Evolutionary conservation across 2,797 vertebrate genomes (phyloP).

Genomic region (Linurgus olivaceus): DNA sequence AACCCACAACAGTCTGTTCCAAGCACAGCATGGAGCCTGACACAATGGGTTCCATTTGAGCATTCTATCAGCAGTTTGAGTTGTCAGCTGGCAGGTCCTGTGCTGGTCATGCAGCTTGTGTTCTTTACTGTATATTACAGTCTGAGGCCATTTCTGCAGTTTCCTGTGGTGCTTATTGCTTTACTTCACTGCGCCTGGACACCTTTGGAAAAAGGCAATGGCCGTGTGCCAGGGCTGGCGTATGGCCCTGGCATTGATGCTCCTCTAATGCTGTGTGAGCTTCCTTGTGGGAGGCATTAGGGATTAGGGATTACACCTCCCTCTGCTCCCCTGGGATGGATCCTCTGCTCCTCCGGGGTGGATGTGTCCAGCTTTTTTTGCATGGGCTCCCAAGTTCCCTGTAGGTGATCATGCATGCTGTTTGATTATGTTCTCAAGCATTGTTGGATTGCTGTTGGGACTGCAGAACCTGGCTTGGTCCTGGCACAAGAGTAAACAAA

Average conservation of each 20-base stretch:
- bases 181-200: not conserved
- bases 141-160: not conserved
- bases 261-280: not conserved
- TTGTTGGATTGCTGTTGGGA: rapidly evolving
- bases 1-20: not conserved
- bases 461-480: not conserved
- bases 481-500: not conserved
- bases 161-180: not conserved
- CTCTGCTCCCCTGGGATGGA: not conserved
- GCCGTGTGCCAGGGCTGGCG: rapidly evolving
- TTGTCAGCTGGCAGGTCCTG: not conserved
- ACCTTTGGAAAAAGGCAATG: not conserved
- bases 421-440: not conserved
- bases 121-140: not conserved
- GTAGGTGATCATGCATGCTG: rapidly evolving
- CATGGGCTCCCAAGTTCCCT: not conserved
- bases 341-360: not conserved
- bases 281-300: not conserved
- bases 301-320: not conserved
- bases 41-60: not conserved
- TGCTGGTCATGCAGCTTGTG: not conserved
- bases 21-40: not conserved
- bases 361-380: not conserved
- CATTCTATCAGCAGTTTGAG: not conserved
- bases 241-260: rapidly evolving